phyloP scores from a whole-genome alignment of 2,797 vertebrate genomes.

The Limosa lapponica region DNA sequence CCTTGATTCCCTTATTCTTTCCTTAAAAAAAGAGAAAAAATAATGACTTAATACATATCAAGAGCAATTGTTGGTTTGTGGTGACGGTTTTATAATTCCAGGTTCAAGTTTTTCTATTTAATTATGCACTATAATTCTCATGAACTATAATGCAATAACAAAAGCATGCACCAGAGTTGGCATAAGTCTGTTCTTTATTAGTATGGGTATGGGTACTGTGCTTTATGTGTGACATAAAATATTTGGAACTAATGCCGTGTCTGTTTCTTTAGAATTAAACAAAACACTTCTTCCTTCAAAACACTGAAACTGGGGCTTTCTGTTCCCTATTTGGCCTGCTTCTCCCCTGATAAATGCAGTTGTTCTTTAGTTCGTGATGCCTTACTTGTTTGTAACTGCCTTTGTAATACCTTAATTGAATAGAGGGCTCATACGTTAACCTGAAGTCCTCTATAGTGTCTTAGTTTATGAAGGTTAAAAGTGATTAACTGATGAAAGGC shows the following conservation, averaged over 20 bases:
- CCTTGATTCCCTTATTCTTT: constrained; percentile 8
- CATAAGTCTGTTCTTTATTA: constrained; percentile 91
- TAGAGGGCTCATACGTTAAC: constrained; percentile 51
- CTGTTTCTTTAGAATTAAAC: constrained; percentile 71
- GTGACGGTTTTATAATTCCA: constrained; percentile 94
- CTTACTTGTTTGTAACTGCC: constrained; percentile 65
- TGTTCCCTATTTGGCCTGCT: constrained; percentile 45
- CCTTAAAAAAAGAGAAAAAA: constrained; percentile 34
- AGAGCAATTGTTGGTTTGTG: constrained; percentile 87
- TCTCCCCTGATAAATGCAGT: constrained; percentile 63
- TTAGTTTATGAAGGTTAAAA: constrained; percentile 76
- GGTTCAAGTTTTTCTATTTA: constrained; percentile 90
- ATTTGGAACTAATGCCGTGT: constrained; percentile 79
- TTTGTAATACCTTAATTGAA: constrained; percentile 77
- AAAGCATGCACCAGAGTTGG: constrained; percentile 85
- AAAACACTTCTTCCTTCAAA: constrained; percentile 61
- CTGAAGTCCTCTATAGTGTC: constrained; percentile 69
- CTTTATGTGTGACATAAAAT: constrained; percentile 93
- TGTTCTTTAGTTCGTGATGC: constrained; percentile 52
- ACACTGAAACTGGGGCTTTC: constrained; percentile 29
- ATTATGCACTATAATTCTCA: constrained; percentile 91
- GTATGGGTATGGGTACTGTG: constrained; percentile 83
- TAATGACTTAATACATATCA: constrained; percentile 92
- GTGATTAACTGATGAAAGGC: constrained; percentile 72
- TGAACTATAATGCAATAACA: constrained; percentile 93